Evolutionary conservation across 2,797 vertebrate genomes (phyloP).

Genomic region (Phoeniculus purpureus): DNA sequence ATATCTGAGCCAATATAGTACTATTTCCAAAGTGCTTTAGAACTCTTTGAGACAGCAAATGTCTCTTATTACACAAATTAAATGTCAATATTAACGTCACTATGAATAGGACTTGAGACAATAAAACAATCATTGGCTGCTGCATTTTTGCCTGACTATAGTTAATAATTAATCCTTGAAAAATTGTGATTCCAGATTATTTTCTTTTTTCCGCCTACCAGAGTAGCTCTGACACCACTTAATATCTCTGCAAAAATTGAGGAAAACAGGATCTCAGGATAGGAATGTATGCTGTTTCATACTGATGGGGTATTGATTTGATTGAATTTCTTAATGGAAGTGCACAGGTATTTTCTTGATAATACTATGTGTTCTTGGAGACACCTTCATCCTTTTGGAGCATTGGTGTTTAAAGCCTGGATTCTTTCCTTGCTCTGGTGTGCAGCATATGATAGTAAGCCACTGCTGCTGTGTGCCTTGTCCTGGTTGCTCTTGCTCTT

Average conservation of each 20-base stretch:
- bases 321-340: not conserved
- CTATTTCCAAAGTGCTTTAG: not conserved
- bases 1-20: not conserved
- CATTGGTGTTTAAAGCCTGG: not conserved
- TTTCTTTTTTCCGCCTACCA: not conserved
- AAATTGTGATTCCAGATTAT: not conserved
- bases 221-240: not conserved
- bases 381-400: not conserved
- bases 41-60: not conserved
- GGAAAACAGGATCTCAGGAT: not conserved
- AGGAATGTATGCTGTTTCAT: not conserved
- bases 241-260: not conserved
- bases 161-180: slow-evolving; percentile 9
- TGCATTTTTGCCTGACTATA: not conserved
- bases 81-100: not conserved
- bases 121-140: not conserved
- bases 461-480: not conserved
- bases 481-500: not conserved
- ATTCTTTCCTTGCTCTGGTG: not conserved
- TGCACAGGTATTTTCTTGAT: not conserved
- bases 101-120: not conserved
- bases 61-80: not conserved
- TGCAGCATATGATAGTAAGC: not conserved
- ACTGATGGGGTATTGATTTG: not conserved
- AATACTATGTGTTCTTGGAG: not conserved